These are phyloP conservation scores for Pitta sordida DNA, from an alignment of 2,113 vertebrate genomes.

Conservation along the genomic window DNA sequence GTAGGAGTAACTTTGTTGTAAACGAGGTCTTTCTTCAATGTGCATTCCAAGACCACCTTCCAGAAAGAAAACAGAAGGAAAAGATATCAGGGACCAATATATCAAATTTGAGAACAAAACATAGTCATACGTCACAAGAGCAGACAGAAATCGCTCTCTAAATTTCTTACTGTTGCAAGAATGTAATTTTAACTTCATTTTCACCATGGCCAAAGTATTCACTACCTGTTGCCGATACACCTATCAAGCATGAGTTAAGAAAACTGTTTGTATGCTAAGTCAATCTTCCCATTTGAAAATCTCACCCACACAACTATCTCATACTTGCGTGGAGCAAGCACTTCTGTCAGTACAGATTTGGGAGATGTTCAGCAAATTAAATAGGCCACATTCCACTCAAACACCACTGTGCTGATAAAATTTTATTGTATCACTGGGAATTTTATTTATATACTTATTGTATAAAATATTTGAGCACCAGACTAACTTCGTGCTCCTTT, in stretches of 20 bases:
- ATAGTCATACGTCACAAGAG: not conserved
- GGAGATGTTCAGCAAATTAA: not conserved
- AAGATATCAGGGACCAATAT: not conserved
- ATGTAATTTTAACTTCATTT: not conserved
- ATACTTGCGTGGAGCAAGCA: not conserved
- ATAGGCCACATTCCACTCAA: not conserved
- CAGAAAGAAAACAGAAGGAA: slow-evolving; percentile 20
- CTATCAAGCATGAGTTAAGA: not conserved
- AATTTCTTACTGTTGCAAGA: not conserved
- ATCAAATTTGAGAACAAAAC: not conserved
- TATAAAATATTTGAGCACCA: not conserved
- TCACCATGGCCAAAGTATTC: not conserved
- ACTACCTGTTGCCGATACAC: not conserved
- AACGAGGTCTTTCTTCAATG: slow-evolving; percentile 91
- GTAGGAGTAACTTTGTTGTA: slow-evolving; percentile 99
- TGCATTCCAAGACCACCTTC: slow-evolving; percentile 97
- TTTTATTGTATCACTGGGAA: not conserved
- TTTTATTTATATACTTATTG: not conserved
- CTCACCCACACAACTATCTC: not conserved
- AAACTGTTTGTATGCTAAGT: not conserved
- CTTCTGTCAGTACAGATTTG: not conserved
- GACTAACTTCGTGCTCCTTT: not conserved
- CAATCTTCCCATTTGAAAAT: not conserved
- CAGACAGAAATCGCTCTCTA: not conserved
- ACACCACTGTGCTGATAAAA: not conserved